Evolutionary conservation across 2,797 vertebrate genomes (phyloP).

Genomic region (Lepidocolaptes lacrymiger): DNA sequence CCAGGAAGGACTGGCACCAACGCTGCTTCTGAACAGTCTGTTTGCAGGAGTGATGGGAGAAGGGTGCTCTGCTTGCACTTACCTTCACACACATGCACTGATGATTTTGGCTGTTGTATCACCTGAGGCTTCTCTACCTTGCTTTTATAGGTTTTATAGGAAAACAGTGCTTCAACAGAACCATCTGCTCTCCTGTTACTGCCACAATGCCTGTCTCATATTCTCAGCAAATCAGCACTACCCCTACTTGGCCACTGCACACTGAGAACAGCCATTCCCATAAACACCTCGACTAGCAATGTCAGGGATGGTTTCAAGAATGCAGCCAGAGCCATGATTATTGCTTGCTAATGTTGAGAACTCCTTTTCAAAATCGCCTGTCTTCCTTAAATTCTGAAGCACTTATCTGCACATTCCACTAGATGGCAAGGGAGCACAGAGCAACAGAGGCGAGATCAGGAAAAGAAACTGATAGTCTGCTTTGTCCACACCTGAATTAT

Average conservation of each 20-base stretch:
- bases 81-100: not conserved
- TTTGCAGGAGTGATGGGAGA: not conserved
- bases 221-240: not conserved
- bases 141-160: not conserved
- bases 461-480: not conserved
- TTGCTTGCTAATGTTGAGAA: not conserved
- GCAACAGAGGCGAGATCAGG: not conserved
- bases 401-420: not conserved
- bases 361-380: not conserved
- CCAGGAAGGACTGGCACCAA: not conserved
- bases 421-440: conserved; percentile 43
- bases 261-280: not conserved
- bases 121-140: not conserved
- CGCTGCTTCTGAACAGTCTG: not conserved
- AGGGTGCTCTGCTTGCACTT: not conserved
- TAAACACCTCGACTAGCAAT: not conserved
- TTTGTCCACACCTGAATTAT: not conserved
- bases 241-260: not conserved
- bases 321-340: not conserved
- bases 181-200: not conserved
- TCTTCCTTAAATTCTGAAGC: not conserved
- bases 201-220: not conserved
- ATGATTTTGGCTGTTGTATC: not conserved
- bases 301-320: not conserved
- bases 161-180: not conserved